A percentile compares a stretch with the other conserved stretches of the same genome.
Conservation (phyloP, 2,888 invertebrate species). For the Pardosa pseudoannulata region DNA sequence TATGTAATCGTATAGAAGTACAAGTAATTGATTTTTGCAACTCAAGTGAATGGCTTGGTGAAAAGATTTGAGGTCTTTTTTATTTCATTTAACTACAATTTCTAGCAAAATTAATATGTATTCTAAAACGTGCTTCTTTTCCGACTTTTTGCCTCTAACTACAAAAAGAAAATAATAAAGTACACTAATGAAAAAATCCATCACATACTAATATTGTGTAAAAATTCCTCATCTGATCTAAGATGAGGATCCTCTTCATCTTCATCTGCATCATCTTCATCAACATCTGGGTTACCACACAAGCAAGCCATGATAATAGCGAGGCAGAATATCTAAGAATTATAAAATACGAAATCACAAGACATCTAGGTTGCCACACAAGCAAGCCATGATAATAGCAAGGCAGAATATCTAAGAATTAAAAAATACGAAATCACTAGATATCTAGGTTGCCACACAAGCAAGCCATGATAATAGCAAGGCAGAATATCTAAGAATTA, state of each 20-base stretch:
- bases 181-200: no score
- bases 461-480: conserved; percentile 61
- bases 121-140: no score
- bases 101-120: no score
- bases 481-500: conserved; percentile 36
- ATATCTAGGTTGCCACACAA: conserved; percentile 71
- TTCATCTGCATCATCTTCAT: conserved; percentile 75
- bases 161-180: no score
- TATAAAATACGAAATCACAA: no score
- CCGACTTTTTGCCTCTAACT: no score
- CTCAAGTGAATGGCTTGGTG: no score
- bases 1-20: no score
- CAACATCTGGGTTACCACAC: conserved; percentile 73
- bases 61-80: no score
- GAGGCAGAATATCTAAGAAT: conserved; percentile 43
- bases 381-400: conserved; percentile 57
- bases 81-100: no score
- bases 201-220: conserved; percentile 67
- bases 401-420: conserved; percentile 43
- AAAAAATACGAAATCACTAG: no score
- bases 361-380: conserved; percentile 72
- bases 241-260: conserved; percentile 74
- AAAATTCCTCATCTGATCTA: conserved; percentile 73
- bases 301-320: conserved; percentile 62
- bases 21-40: no score